Conservation (phyloP, 2,888 invertebrate genomes). For the Microplitis deprimator region DNA sequence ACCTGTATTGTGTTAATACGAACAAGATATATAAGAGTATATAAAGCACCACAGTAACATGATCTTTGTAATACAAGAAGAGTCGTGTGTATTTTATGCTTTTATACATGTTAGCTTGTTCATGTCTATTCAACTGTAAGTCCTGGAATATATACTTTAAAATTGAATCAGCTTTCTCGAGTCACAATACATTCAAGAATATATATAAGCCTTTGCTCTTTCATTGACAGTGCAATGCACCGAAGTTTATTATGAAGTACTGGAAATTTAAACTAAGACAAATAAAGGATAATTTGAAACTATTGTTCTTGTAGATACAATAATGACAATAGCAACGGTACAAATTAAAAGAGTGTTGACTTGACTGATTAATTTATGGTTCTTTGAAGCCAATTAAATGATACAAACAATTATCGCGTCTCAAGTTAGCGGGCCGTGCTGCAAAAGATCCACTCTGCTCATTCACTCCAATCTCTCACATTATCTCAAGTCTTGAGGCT, state of each 20-base stretch:
- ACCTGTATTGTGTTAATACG: not conserved
- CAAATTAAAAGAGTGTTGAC: slow-evolving; percentile 1
- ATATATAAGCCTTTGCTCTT: not conserved
- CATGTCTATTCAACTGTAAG: slow-evolving; percentile 24
- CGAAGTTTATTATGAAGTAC: not conserved
- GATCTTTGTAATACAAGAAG: slow-evolving; percentile 26
- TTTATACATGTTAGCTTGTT: slow-evolving; percentile 20
- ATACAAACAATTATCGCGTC: slow-evolving; percentile 16
- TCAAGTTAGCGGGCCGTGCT: not conserved
- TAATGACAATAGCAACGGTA: not conserved
- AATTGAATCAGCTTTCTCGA: slow-evolving; percentile 4
- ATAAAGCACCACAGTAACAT: slow-evolving; percentile 4
- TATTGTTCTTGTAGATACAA: not conserved
- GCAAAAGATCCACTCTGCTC: not conserved
- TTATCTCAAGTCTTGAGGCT: not conserved
- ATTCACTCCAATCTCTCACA: not conserved
- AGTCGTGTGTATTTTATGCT: slow-evolving; percentile 27
- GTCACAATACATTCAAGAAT: not conserved
- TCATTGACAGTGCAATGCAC: not conserved
- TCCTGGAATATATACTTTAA: slow-evolving; percentile 24
- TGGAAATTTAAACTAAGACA: too few species aligned
- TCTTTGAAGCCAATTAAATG: slow-evolving; percentile 1
- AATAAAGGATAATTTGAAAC: not conserved
- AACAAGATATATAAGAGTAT: not conserved
- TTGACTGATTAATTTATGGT: not conserved